Base-by-base conservation (phyloP, 2,113 vertebrate species). In the Galbula dea region DNA sequence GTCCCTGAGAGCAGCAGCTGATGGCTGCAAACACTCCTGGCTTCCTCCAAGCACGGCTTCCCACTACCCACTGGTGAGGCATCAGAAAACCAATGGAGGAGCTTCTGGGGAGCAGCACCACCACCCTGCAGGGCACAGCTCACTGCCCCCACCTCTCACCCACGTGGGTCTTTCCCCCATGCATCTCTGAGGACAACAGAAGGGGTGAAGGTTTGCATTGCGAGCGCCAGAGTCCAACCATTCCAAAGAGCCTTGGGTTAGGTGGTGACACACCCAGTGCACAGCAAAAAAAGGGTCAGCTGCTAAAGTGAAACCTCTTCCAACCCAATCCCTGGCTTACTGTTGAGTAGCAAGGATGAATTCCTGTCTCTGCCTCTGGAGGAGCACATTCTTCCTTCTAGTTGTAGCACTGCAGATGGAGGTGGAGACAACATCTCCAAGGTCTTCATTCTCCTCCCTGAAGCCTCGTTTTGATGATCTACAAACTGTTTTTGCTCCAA, bases 81-180 rank as follows among this genome's bases (percentile, higher is more conserved):
- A 30, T 7, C 68, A 30, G 17, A 51, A 78, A 59, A 24, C 5
- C 54, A 36, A 20, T 16, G 0, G 0, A 41, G 22, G 17, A 52
- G 29, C 30, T 15, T 15, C 4, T 24, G 19, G 59, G 43, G 39
- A 77, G 43, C 34, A 39, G 32, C 15, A 43, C 6, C 41, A 27
- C 26, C 32, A n/a, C n/a, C n/a, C 29, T 49, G 21, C 3, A n/a
- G 32, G 26, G 26, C 45, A 45, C n/a, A 32, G 16, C n/a, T 19
- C 3, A 4, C 43, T 74, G 61, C 19, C 27, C n/a, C 29, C 12
- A 5, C 2, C 5, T 9, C 30, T 29, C 54, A 15, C 7, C 26
- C 15, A 21, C 0, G 1, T 19, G 69, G 21, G 23, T 61, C 27
- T 55, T 54, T 23, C 48, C 48, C 54, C 12, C 1, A 1, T 3